These are phyloP conservation scores for Aporrectodea caliginosa DNA, from an alignment of 1,140 invertebrate species.

Conservation along the genomic window DNA sequence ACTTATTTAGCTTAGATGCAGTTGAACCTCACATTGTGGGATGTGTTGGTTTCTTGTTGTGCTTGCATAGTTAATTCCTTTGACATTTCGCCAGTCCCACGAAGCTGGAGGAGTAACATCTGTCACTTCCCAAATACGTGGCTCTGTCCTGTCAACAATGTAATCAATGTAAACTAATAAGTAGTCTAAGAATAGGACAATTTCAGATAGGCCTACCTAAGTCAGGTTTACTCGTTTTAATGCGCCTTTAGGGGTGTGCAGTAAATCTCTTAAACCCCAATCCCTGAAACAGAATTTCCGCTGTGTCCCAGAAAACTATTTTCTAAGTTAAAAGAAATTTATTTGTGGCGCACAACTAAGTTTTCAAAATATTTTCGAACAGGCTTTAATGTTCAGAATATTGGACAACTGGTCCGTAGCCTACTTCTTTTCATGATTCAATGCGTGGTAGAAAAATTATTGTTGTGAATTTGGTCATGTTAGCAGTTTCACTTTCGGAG, in stretches of 20 bases:
- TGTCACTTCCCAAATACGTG: slow-evolving; percentile 8
- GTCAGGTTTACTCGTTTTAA: too few species aligned
- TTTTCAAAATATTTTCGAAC: too few species aligned
- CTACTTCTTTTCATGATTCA: too few species aligned
- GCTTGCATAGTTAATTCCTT: slow-evolving; percentile 56
- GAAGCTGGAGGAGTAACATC: slow-evolving; percentile 42
- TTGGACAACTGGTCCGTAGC: too few species aligned
- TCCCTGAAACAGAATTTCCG: not conserved
- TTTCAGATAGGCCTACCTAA: too few species aligned
- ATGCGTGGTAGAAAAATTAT: too few species aligned
- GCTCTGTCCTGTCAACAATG: not conserved
- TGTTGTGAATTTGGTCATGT: too few species aligned
- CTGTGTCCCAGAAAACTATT: not conserved
- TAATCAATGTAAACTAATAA: not conserved
- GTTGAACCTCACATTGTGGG: slow-evolving; percentile 51
- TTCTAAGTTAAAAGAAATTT: not conserved
- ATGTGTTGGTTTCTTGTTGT: slow-evolving; percentile 58
- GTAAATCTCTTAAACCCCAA: too few species aligned
- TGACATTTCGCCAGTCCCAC: slow-evolving; percentile 58
- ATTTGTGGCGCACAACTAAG: too few species aligned
- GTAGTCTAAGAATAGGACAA: not conserved
- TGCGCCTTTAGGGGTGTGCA: too few species aligned
- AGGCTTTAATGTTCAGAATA: too few species aligned
- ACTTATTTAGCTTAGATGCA: not conserved
- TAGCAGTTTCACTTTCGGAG: too few species aligned